Base-by-base conservation (phyloP, 2,797 vertebrate genomes). In the Coccyzus lansbergi region DNA sequence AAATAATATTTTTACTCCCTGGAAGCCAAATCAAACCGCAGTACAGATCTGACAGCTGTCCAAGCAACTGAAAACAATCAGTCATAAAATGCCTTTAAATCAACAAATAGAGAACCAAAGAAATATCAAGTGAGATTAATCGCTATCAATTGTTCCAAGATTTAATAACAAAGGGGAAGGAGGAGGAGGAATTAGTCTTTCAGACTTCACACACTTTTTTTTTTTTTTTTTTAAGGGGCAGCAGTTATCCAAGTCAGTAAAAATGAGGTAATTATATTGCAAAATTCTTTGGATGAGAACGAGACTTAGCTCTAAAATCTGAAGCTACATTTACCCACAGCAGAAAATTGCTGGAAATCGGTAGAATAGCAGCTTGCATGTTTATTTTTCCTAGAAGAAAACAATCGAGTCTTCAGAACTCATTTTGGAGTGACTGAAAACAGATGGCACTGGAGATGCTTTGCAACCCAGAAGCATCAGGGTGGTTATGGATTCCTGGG, bases 251-350 rank as follows among this genome's bases (percentile, higher is more conserved):
- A 96, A 97, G 96, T 97, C 96, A 97, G 97, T 95, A 95, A 97
- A 97, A 97, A 98, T 98, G 97, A 98, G 95, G 97, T 98, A 91
- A 98, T 84, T 83, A 95, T 81, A 70, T 98, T 98, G 97, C 97
- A 97, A 97, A 98, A 98, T 96, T 95, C 88, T 83, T 96, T 97
- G 97, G 97, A 95, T 92, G 65, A 70, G 86, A 86, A 88, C 22
- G 78, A 82, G 91, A 74, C 72, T 93, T 70, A 29, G 52, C 67
- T 92, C 88, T 97, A 93, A 95, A 97, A 96, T 93, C 91, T 86
- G 90, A 95, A 89, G 86, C 89, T 96, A 15, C 88, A 74, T 93
- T 94, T 95, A 96, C 86, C 95, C 95, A 75, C 95, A 95, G 94
- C 91, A 97, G 93, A 97, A 97, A 96, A 97, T 95, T 96, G 92